Evolutionary conservation across 2,888 invertebrate species (phyloP).

Genomic region (Drosophila austrosaltans): DNA sequence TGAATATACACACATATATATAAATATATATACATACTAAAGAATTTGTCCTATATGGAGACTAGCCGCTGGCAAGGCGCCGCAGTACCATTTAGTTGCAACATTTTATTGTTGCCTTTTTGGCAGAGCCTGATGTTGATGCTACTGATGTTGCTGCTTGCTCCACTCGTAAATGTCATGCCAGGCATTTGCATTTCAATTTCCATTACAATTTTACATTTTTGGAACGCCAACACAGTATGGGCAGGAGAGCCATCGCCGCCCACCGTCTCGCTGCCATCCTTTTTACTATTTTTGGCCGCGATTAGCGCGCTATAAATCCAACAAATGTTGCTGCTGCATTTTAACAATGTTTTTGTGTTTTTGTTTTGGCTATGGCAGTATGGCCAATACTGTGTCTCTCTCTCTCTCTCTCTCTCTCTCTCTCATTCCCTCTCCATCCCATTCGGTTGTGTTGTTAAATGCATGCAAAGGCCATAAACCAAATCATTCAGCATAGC

Average conservation of each 20-base stretch:
- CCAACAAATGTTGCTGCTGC: slow-evolving; percentile 69
- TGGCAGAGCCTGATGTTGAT: slow-evolving; percentile 56
- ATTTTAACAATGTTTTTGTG: slow-evolving; percentile 74
- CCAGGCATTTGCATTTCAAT: slow-evolving; percentile 77
- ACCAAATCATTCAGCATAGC: slow-evolving; percentile 69
- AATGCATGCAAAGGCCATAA: slow-evolving; percentile 73
- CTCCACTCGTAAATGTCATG: slow-evolving; percentile 73
- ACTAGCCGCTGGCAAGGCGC: slow-evolving; percentile 53
- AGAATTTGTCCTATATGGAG: slow-evolving; percentile 40
- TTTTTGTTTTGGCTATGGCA: slow-evolving; percentile 25
- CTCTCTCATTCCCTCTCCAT: too few species aligned
- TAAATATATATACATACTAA: neutral
- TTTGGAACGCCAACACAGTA: slow-evolving; percentile 47
- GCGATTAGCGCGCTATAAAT: slow-evolving; percentile 80
- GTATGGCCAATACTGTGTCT: slow-evolving; percentile 57
- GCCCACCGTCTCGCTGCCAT: slow-evolving; percentile 8
- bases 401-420: slow-evolving; percentile 22
- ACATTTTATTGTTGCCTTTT: slow-evolving; percentile 79
- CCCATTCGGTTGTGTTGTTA: slow-evolving; percentile 53
- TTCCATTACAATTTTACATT: slow-evolving; percentile 75
- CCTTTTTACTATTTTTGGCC: slow-evolving; percentile 68
- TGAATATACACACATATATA: slow-evolving; percentile 55
- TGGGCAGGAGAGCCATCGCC: slow-evolving; percentile 21
- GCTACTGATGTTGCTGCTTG: slow-evolving; percentile 42
- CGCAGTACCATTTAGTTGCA: slow-evolving; percentile 71